These are phyloP conservation scores for Eutolmus rufibarbis DNA, from an alignment of 2,888 invertebrate genomes.

Conservation along the genomic window DNA sequence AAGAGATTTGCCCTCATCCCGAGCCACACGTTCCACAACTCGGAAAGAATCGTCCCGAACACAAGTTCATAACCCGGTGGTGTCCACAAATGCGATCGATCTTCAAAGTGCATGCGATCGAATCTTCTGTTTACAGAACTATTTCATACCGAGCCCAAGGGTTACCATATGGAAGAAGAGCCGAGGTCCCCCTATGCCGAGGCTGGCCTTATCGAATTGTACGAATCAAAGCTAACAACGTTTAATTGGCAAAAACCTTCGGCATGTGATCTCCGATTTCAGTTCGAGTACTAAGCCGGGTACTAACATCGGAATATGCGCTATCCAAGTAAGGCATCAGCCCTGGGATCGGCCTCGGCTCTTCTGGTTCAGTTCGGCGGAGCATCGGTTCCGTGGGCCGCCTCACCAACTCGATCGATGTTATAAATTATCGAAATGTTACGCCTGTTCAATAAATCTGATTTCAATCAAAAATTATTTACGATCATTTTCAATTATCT, in stretches of 20 bases:
- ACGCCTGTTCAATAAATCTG: conserved; percentile 48
- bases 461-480: conserved; percentile 48
- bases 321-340: conserved; percentile 40
- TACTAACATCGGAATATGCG: conserved; percentile 35
- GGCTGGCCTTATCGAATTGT: conserved; percentile 43
- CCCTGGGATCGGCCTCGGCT: conserved; percentile 20
- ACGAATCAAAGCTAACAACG: conserved; percentile 40
- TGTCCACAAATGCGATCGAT: conserved; percentile 47
- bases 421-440: conserved; percentile 46
- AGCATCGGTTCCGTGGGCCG: conserved; percentile 16
- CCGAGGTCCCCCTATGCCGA: conserved; percentile 2
- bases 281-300: conserved; percentile 12
- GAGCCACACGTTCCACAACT: conserved; percentile 32
- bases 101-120: conserved; percentile 41
- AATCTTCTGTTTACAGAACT: conserved; percentile 43
- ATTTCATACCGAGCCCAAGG: conserved; percentile 39
- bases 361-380: conserved; percentile 10
- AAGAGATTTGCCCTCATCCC: conserved; percentile 39
- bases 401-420: conserved; percentile 32
- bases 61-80: conserved; percentile 45
- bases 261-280: conserved; percentile 41
- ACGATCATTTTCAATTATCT: conserved; percentile 47
- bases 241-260: conserved; percentile 45
- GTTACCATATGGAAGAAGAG: conserved; percentile 12
- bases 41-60: conserved; percentile 27